phyloP scores from a whole-genome alignment of 2,888 invertebrate genomes.

The Sacculina carcini region DNA sequence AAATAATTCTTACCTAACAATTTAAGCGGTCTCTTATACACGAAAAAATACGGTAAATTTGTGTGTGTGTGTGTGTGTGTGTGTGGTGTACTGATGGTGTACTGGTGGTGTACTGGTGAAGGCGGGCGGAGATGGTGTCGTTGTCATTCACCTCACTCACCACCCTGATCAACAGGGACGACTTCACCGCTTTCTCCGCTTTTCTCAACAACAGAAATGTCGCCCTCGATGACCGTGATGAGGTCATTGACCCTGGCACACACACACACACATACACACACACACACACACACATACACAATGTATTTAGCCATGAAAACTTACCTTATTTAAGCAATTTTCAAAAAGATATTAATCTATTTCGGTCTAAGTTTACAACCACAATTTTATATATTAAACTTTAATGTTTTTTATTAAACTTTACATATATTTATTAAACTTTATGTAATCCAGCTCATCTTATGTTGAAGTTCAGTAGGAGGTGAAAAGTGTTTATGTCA shows the following conservation, averaged over 20 bases:
- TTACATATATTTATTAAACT: background rate
- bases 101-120: constrained; percentile 4
- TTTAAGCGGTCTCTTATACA: background rate
- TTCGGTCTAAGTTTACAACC: background rate
- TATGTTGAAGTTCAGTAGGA: no score
- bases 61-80: background rate
- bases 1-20: no score
- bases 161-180: constrained; percentile 37
- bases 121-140: constrained; percentile 15
- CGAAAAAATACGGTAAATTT: background rate
- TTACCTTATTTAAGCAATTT: background rate
- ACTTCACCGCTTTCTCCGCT: constrained; percentile 45
- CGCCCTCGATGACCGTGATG: constrained; percentile 61
- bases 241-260: constrained; percentile 27
- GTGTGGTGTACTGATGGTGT: constrained; percentile 1
- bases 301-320: no score
- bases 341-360: background rate
- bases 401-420: background rate
- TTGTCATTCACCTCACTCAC: constrained; percentile 44
- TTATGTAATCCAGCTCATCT: no score
- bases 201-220: constrained; percentile 47
- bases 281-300: no score
- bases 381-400: no score
- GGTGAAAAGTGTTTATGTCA: no score
- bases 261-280: no score